Evolutionary conservation across 53 echinoderm and acorn worm genomes (phyloP), one percentile per base, ranked within the genome.

Genomic region (Patiria pectinifera): DNA sequence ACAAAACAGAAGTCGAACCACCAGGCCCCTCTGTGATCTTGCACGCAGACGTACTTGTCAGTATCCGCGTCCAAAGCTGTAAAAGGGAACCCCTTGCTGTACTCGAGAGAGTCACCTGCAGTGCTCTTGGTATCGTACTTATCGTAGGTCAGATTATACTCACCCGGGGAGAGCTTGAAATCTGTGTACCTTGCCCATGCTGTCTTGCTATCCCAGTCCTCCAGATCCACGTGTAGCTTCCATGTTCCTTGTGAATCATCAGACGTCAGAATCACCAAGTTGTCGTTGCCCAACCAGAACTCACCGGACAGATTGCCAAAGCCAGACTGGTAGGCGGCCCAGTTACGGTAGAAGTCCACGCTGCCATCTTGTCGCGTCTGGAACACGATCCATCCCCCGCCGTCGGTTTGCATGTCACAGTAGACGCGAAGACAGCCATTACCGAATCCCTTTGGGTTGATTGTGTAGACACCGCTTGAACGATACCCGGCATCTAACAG

Each of bases 251-350:
- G 35, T 35, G 35, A 35, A 35, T 35, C 35, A 35, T 35, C 35
- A 35, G 35, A 35, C 35, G 35, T 35, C 35, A 35, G 35, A 35
- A 1, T 35, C 35, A 35, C 35, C 35, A 35, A 35, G 35, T 35
- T 35, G 71, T 85, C 72, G 21, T 85, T 85, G 48, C 85, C 85
- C 21, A 71, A 71, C 72, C 85, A 71, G 69, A 85, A 71, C 46
- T 71, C 85, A 44, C 85, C 72, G 6, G 26, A 14, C 18, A n/a
- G 14, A 18, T 69, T 1, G 35, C 35, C 35, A 35, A 35, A 35
- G 35, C 35, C 35, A 35, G 35, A 35, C 35, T 35, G 35, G 35
- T 35, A 35, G 35, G 35, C 35, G 35, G 35, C 35, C 35, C 35
- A 35, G 35, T 35, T 35, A 35, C 35, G 35, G 35, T 35, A 35